Base-by-base conservation (phyloP, 2,113 vertebrate genomes). In the Galemys pyrenaicus region DNA sequence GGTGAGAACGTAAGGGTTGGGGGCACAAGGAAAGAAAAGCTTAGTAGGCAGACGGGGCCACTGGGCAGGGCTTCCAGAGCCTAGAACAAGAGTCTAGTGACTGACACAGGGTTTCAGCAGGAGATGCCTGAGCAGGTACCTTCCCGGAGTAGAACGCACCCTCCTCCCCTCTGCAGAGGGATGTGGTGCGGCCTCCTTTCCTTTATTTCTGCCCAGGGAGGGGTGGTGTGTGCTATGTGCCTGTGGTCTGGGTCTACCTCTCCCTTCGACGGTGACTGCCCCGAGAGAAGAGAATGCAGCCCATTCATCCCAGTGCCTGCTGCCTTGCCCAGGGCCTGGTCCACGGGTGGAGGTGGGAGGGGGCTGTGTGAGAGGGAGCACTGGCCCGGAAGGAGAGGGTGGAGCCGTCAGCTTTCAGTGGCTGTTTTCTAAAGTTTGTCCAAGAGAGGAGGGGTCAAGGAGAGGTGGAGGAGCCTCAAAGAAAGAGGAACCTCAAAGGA, bases 331-430 rank as follows among this genome's bases (percentile, higher is more conserved):
- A 39, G 51, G 67, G 26, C 51, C 56, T 41, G 32, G 46, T 5
- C 20, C 62, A 64, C 17, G 30, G 70, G 22, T 6, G 12, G 39
- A 51, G 28, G 4, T 24, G 41, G 22, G 37, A 54, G 22, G 46
- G 54, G 12, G 17, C 30, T 58, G 46, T 7, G 13, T 41, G 75
- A 68, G 73, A 89, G 22, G n/a, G n/a, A 62, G 22, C 44, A 32
- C 16, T 19, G 2, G 8, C 0, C 0, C 1, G 32, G 12, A 83
- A 20, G 54, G 19, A 12, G 46, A 35, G 12, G 12, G 8, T 10
- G 41, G 37, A 64, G 77, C 0, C 2, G 13, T 56, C 11, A 54
- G 68, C 49, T 56, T 44, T 49, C 35, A 35, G 49, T 0, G 13
- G 56, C 70, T 30, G 37, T 49, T 71, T 62, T 32, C 78, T 67